Conservation (phyloP, 2,797 vertebrate species). For the Enteromius mattozi region DNA sequence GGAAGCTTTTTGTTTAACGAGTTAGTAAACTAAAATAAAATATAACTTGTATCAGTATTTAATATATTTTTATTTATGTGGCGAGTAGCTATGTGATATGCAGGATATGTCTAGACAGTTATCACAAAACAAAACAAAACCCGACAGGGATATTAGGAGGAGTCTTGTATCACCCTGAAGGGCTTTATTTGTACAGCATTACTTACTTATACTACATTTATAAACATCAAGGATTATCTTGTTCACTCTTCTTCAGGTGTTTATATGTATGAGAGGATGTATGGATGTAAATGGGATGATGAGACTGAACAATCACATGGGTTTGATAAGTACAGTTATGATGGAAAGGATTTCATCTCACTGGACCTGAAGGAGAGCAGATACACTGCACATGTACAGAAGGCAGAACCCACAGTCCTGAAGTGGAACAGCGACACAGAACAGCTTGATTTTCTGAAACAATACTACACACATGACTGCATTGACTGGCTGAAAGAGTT, state of each 20-base stretch:
- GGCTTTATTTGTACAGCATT: not conserved
- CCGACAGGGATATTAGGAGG: rapidly evolving
- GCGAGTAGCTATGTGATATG: not conserved
- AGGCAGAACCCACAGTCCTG: rapidly evolving
- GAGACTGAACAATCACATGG: rapidly evolving
- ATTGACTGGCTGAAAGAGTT: rapidly evolving
- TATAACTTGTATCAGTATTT: too few species aligned
- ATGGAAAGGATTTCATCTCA: not conserved
- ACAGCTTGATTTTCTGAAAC: not conserved
- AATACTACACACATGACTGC: rapidly evolving
- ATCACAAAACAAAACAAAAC: not conserved
- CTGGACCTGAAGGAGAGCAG: not conserved
- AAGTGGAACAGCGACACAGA: rapidly evolving
- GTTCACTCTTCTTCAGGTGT: not conserved
- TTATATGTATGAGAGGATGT: not conserved
- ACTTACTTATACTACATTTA: not conserved
- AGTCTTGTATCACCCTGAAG: rapidly evolving
- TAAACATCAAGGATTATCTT: not conserved
- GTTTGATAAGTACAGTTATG: not conserved
- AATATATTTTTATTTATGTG: too few species aligned
- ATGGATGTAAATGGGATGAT: not conserved
- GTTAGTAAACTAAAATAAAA: too few species aligned
- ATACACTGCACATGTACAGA: not conserved
- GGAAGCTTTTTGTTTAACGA: too few species aligned
- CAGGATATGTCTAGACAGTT: not conserved